phyloP scores from a whole-genome alignment of 1,140 invertebrate genomes.

The Chrysopa pallens region DNA sequence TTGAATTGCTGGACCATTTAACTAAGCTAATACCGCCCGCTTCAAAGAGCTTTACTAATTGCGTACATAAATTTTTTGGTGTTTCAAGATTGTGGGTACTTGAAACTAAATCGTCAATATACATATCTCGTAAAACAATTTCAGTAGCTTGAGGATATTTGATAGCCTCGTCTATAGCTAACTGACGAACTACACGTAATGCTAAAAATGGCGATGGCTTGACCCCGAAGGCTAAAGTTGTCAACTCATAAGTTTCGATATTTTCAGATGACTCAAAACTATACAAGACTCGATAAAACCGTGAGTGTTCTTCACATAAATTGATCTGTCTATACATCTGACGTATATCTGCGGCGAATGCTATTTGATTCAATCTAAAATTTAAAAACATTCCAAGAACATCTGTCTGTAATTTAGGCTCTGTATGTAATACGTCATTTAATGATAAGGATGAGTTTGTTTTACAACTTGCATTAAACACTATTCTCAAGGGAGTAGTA shows the following conservation, averaged over 20 bases:
- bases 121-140: constrained; percentile 16
- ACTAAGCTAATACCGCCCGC: constrained; percentile 4
- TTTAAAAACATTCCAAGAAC: background rate
- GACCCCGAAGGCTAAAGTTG: background rate
- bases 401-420: constrained; percentile 2
- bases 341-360: background rate
- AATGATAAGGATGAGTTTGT: constrained; percentile 1
- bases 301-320: background rate
- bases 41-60: constrained; percentile 5
- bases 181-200: constrained; percentile 7
- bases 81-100: constrained; percentile 9
- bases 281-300: background rate
- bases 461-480: constrained; percentile 6
- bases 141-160: constrained; percentile 8
- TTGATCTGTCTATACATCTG: constrained; percentile 1
- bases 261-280: background rate
- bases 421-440: constrained; percentile 2
- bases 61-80: constrained; percentile 2
- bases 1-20: constrained; percentile 6
- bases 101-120: constrained; percentile 21
- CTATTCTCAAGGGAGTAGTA: constrained; percentile 2
- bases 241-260: background rate
- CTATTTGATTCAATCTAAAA: background rate
- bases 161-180: constrained; percentile 7
- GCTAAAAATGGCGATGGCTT: background rate